Base-by-base conservation (phyloP, 64 coral and sea anemone genomes). In the Acropora tenuis region DNA sequence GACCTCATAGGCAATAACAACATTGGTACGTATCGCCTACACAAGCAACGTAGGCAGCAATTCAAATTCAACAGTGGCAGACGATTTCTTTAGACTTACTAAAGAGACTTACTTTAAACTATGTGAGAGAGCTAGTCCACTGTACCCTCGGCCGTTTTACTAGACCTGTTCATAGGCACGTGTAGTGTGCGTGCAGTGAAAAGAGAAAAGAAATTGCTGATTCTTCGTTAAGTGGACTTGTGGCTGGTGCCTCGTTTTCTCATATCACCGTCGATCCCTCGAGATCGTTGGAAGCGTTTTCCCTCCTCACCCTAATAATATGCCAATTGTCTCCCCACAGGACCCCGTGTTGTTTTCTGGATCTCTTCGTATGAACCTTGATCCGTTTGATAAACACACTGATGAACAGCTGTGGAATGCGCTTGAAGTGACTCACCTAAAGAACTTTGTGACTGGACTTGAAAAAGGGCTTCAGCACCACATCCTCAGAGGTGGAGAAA, bases 321-420 rank as follows among this genome's bases (percentile, higher is more conserved):
- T 43, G 73, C 16, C 1, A 75, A 19, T 79, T 68, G 44, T 15
- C 4, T 74, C 16, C 69, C 88, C 65, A 2, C 45, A 98, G 96
- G 96, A 98, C 47, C 93, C 96, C 1, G 80, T 98, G 19, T 73
- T 98, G 58, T 98, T 98, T 74, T 98, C 93, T 69, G 96, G 93
- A 1, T 87, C 90, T 67, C 69, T 98, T 43, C 90, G 93, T 50
- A 72, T 90, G 72, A 98, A 98, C 53, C 90, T 98, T 42, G 96
- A 98, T 16, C 96, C 96, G 48, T 98, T 98, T 68, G 60, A 93
- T 46, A 67, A 84, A 7, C 77, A 94, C 76, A 69, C 86, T 6
- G 93, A 98, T 78, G 96, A 98, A 43, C 78, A 76, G 13, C 69
- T 98, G 74, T 98, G 96, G 96, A 71, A 60, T 6, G 96, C 65